These are phyloP conservation scores for Leucosticte australis DNA, from an alignment of 2,113 vertebrate species.

Conservation along the genomic window DNA sequence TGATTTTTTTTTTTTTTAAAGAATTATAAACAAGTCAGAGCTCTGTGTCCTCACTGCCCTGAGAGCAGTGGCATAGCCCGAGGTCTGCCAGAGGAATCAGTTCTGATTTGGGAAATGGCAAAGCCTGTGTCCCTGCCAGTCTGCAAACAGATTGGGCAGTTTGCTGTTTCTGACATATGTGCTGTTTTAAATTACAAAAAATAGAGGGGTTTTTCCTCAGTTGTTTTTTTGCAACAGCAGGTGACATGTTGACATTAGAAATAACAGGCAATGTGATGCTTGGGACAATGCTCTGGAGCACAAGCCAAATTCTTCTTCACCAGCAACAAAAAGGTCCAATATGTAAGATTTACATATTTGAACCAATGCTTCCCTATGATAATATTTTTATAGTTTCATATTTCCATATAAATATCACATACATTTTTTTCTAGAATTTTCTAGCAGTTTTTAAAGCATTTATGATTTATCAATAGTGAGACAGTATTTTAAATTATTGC, in stretches of 20 bases:
- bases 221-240: neutral
- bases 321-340: neutral
- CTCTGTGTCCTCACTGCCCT: neutral
- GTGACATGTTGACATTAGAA: neutral
- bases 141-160: neutral
- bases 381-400: neutral
- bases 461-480: neutral
- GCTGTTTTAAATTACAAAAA: neutral
- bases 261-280: neutral
- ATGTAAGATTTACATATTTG: neutral
- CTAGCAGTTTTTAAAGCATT: neutral
- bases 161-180: neutral
- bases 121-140: neutral
- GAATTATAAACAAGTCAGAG: neutral
- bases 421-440: neutral
- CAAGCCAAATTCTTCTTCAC: neutral
- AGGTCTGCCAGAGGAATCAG: neutral
- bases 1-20: neutral
- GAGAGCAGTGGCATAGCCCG: neutral
- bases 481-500: neutral
- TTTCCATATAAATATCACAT: neutral
- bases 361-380: neutral
- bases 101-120: neutral
- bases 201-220: accelerated
- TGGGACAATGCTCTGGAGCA: neutral